These are phyloP conservation scores for Sebastes vulpes DNA, from an alignment of 2,797 vertebrate genomes.

Conservation along the genomic window DNA sequence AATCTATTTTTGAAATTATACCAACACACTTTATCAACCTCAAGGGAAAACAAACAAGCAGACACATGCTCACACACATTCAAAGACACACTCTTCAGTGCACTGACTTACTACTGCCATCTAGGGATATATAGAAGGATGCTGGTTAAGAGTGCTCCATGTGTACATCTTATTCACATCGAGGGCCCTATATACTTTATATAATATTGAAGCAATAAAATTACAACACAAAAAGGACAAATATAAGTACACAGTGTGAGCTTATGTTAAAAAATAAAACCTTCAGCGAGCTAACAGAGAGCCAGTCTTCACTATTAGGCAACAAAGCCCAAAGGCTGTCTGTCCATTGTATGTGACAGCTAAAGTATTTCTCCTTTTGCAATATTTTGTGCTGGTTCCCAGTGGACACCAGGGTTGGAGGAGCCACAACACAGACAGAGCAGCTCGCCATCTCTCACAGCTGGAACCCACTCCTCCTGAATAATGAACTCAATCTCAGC, in stretches of 20 bases:
- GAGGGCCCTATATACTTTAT: not conserved
- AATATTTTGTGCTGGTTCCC: slow-evolving; percentile 51
- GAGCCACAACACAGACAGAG: slow-evolving; percentile 59
- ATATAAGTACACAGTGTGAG: not conserved
- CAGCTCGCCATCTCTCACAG: slow-evolving; percentile 58
- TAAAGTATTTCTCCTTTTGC: slow-evolving; percentile 39
- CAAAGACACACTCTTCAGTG: slow-evolving; percentile 25
- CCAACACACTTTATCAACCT: slow-evolving; percentile 61
- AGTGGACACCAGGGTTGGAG: slow-evolving; percentile 48
- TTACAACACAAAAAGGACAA: not conserved
- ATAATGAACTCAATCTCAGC: slow-evolving; percentile 78
- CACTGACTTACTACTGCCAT: slow-evolving; percentile 88
- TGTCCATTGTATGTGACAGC: slow-evolving; percentile 26
- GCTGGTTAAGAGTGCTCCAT: slow-evolving; percentile 23
- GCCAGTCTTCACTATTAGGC: not conserved
- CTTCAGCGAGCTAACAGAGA: not conserved
- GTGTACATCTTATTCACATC: slow-evolving; percentile 28
- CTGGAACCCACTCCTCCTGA: slow-evolving; percentile 69
- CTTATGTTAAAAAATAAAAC: not conserved
- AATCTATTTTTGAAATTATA: slow-evolving; percentile 51
- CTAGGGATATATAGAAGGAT: slow-evolving; percentile 79
- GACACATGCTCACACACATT: slow-evolving; percentile 37
- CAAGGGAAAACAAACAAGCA: slow-evolving; percentile 61
- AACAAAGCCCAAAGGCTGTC: not conserved
- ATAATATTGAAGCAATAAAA: not conserved